A percentile compares a stretch with the other conserved stretches of the same genome.
phyloP scores from a whole-genome alignment of 1,140 invertebrate genomes.

The Chironomus tepperi region DNA sequence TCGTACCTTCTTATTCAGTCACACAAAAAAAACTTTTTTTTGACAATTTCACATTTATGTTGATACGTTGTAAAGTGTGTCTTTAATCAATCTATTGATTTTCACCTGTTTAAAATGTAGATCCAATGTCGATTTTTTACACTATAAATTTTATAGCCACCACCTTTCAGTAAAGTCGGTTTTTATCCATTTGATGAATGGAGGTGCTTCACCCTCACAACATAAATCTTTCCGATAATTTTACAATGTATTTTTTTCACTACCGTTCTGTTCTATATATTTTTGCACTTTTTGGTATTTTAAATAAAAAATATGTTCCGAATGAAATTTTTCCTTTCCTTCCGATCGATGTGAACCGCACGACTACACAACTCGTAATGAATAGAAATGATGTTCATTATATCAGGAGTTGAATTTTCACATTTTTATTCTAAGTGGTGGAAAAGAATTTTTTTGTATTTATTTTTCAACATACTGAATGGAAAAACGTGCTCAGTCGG shows the following conservation, averaged over 20 bases:
- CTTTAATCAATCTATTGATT: conserved; percentile 29
- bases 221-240: not conserved
- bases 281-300: not conserved
- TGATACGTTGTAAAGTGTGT: conserved; percentile 26
- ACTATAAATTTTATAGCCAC: not conserved
- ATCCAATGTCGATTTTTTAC: not conserved
- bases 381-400: not conserved
- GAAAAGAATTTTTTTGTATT: not conserved
- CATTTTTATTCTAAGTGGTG: not conserved
- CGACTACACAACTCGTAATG: conserved; percentile 5
- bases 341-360: not conserved
- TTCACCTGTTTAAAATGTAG: not conserved
- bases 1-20: too few relatives aligned
- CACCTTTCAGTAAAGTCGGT: not conserved
- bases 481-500: not conserved
- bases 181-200: not conserved
- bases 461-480: not conserved
- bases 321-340: not conserved
- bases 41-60: not conserved
- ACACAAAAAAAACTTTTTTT: too few relatives aligned
- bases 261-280: not conserved
- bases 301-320: not conserved
- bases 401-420: not conserved
- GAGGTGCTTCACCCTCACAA: not conserved
- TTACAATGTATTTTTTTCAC: not conserved